Evolutionary conservation across 2,797 vertebrate genomes (phyloP).

Genomic region (Antrozous pallidus): DNA sequence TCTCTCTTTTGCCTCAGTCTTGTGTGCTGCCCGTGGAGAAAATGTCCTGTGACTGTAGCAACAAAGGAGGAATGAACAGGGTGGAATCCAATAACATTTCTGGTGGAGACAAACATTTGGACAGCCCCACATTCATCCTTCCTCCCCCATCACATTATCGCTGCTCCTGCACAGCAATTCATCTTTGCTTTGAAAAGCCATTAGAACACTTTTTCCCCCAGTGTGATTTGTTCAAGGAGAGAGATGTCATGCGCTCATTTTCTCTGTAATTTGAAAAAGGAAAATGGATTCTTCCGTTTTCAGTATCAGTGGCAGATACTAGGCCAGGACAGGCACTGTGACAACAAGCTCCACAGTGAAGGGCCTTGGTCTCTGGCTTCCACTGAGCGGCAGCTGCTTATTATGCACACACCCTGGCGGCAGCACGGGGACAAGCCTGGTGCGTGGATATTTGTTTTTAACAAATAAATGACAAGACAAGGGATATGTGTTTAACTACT

Average conservation of each 20-base stretch:
- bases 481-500: background rate
- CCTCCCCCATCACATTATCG: background rate
- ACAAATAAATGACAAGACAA: slow-evolving; percentile 42
- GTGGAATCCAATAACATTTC: slow-evolving; percentile 18
- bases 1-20: background rate
- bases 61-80: slow-evolving; percentile 45
- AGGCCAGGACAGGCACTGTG: background rate
- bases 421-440: background rate
- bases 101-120: slow-evolving; percentile 36
- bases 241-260: slow-evolving; percentile 1
- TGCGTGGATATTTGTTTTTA: background rate
- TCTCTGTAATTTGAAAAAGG: slow-evolving; percentile 15
- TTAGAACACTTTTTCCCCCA: background rate
- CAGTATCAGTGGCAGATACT: background rate
- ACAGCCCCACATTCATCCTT: background rate
- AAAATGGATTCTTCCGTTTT: slow-evolving; percentile 47
- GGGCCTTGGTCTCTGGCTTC: background rate
- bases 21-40: background rate
- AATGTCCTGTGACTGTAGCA: slow-evolving; percentile 15
- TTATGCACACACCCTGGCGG: background rate
- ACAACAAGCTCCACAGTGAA: background rate
- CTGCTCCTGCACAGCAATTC: background rate
- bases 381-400: background rate
- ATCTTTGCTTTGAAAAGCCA: slow-evolving; percentile 38
- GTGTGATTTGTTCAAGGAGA: slow-evolving; percentile 31